Percentiles rank a stretch among this genome's conserved stretches.
These are phyloP conservation scores for Squalus acanthias DNA, from an alignment of 2,797 vertebrate species.

Conservation along the genomic window DNA sequence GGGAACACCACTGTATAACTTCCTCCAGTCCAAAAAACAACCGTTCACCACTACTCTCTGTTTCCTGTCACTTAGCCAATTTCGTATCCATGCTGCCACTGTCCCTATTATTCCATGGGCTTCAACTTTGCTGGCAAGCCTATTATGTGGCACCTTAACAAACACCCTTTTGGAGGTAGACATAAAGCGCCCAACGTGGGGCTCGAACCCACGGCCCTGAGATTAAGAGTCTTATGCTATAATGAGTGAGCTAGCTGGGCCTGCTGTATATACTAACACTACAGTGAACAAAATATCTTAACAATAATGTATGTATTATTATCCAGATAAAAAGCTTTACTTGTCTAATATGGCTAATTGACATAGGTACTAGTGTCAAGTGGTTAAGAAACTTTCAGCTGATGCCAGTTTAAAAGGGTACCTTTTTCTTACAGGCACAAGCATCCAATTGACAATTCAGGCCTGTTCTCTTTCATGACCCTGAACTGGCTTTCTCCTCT, in stretches of 20 bases:
- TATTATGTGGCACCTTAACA: too few species aligned
- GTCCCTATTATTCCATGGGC: too few species aligned
- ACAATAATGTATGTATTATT: not conserved
- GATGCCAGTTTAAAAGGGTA: not conserved
- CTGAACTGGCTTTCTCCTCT: slow-evolving; percentile 71
- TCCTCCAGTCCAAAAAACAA: too few species aligned
- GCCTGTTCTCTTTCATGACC: slow-evolving; percentile 75
- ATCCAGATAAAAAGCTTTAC: not conserved
- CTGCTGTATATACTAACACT: not conserved
- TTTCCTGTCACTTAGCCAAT: too few species aligned
- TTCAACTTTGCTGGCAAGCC: too few species aligned
- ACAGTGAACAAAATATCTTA: not conserved
- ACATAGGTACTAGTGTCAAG: not conserved
- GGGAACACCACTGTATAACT: too few species aligned
- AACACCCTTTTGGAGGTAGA: too few species aligned
- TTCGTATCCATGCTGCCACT: too few species aligned
- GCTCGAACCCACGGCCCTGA: slow-evolving; percentile 38
- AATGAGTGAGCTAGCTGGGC: slow-evolving; percentile 37
- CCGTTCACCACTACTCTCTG: too few species aligned
- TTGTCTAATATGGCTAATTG: not conserved
- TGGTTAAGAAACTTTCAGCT: not conserved
- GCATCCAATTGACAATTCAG: slow-evolving; percentile 75
- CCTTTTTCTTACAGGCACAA: slow-evolving; percentile 60
- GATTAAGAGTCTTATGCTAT: slow-evolving; percentile 38
- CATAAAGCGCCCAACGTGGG: slow-evolving; percentile 25